Conservation (phyloP, 2,797 vertebrate species). For the Protosalanx chinensis region DNA sequence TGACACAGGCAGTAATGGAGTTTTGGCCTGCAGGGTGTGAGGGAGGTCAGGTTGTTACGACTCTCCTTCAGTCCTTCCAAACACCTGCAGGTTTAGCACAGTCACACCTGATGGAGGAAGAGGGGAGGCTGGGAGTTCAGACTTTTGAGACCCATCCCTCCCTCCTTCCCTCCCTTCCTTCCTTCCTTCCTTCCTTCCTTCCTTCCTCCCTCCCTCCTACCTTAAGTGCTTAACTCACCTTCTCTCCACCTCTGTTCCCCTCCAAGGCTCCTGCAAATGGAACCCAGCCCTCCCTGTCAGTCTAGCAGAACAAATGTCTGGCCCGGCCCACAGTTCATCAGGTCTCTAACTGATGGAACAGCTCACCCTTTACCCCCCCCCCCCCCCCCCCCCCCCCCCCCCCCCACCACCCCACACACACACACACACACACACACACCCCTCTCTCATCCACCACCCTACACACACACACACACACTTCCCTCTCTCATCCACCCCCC, state of each 20-base stretch:
- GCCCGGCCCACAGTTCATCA: constrained; percentile 35
- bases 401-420: no score
- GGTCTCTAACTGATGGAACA: constrained; percentile 45
- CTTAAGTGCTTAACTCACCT: neutral
- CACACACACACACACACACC: no score
- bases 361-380: constrained; percentile 27
- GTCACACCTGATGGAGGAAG: no score
- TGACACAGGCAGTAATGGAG: no score
- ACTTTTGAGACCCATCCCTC: neutral
- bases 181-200: neutral
- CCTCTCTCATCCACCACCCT: no score
- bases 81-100: no score
- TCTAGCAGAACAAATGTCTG: constrained; percentile 20
- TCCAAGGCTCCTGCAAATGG: no score
- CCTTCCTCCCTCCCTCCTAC: neutral
- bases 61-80: neutral
- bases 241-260: neutral
- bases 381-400: constrained; percentile 30
- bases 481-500: no score
- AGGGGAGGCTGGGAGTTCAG: no score
- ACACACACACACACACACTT: no score
- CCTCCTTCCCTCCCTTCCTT: no score
- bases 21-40: no score
- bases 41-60: neutral
- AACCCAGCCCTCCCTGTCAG: constrained; percentile 30